Conservation (phyloP, 2,797 vertebrate genomes). For the Eospalax fontanierii region DNA sequence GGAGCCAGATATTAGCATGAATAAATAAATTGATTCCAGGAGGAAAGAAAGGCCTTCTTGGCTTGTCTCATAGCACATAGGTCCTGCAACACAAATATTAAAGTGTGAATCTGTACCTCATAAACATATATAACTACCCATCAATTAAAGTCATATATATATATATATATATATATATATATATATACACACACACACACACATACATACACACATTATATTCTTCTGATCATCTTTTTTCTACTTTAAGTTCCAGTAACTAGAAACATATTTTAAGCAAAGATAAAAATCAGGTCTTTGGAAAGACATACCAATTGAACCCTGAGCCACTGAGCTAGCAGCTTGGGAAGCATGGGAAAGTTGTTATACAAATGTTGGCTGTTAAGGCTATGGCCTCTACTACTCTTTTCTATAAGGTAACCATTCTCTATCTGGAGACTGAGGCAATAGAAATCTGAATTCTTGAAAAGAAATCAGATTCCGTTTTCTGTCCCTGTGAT, state of each 20-base stretch:
- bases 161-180: too few species aligned
- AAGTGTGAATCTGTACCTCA: not conserved
- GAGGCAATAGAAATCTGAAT: not conserved
- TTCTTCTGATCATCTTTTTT: not conserved
- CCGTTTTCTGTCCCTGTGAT: not conserved
- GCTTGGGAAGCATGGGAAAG: not conserved
- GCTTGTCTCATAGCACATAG: too few species aligned
- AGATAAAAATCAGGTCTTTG: not conserved
- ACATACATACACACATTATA: too few species aligned
- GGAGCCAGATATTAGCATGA: too few species aligned
- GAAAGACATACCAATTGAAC: not conserved
- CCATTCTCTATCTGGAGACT: not conserved
- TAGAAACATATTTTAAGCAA: not conserved
- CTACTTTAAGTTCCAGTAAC: not conserved
- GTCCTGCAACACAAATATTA: too few species aligned
- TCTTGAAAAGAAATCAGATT: not conserved
- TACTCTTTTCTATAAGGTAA: not conserved
- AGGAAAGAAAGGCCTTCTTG: too few species aligned
- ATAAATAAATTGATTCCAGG: too few species aligned
- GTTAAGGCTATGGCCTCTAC: accelerated
- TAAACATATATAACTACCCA: not conserved
- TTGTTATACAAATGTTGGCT: not conserved
- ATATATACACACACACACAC: too few species aligned
- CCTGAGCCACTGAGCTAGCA: not conserved
- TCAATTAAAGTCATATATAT: not conserved